phyloP scores from a whole-genome alignment of 2,113 vertebrate species.

The Strix aluco region DNA sequence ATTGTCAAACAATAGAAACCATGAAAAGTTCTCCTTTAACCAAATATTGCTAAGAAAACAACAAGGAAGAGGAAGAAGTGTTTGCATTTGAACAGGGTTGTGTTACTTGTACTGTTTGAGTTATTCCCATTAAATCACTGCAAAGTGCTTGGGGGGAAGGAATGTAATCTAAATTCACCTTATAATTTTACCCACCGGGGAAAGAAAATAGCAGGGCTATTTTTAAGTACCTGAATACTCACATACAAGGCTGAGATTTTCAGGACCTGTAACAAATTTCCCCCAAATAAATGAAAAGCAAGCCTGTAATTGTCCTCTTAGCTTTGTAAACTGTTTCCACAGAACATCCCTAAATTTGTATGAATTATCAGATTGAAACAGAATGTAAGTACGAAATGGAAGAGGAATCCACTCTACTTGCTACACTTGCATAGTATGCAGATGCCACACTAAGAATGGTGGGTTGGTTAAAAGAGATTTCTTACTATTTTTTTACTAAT shows the following conservation, averaged over 20 bases:
- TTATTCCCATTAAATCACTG: background rate
- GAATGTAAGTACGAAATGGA: background rate
- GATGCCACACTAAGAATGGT: background rate
- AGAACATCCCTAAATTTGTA: background rate
- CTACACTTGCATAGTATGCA: background rate
- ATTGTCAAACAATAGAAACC: background rate
- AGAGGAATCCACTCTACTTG: background rate
- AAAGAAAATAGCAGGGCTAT: background rate
- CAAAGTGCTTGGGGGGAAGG: background rate
- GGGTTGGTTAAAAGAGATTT: background rate
- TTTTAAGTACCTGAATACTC: background rate
- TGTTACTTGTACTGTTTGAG: background rate
- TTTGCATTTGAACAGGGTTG: background rate
- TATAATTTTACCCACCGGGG: background rate
- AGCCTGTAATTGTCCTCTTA: background rate
- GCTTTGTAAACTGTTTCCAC: background rate
- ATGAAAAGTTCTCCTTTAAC: background rate
- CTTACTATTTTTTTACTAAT: background rate
- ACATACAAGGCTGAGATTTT: background rate
- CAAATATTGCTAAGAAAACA: background rate
- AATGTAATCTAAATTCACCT: background rate
- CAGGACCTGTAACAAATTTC: background rate
- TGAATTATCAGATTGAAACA: background rate
- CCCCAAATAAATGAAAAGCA: background rate
- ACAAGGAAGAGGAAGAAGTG: background rate